Conservation (phyloP, 2,888 invertebrate genomes). For the Sphaerophoria taeniata region DNA sequence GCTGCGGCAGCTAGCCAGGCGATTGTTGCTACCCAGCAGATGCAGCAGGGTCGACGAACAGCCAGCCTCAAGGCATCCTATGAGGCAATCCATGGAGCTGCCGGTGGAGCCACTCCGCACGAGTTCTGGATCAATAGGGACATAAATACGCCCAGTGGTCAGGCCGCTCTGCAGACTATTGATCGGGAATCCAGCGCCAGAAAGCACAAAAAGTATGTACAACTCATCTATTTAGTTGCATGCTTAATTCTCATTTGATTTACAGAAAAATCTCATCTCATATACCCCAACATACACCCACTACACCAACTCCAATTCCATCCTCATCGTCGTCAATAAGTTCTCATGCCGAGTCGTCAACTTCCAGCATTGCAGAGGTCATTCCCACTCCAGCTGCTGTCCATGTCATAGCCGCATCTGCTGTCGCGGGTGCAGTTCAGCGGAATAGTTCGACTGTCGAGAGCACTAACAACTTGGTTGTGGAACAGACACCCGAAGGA, state of each 20-base stretch:
- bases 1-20: slow-evolving; percentile 98
- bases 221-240: neutral
- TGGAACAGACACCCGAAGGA: slow-evolving; percentile 84
- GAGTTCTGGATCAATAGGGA: slow-evolving; percentile 89
- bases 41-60: slow-evolving; percentile 96
- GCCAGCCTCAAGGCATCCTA: slow-evolving; percentile 97
- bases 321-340: slow-evolving; percentile 80
- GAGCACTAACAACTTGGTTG: slow-evolving; percentile 78
- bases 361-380: slow-evolving; percentile 67
- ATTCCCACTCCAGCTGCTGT: slow-evolving; percentile 56
- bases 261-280: slow-evolving; percentile 78
- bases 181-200: slow-evolving; percentile 85
- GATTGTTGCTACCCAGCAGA: slow-evolving; percentile 97
- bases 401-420: slow-evolving; percentile 76
- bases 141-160: slow-evolving; percentile 86
- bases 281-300: slow-evolving; percentile 68
- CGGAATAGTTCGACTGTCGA: slow-evolving; percentile 75
- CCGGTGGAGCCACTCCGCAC: slow-evolving; percentile 85
- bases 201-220: slow-evolving; percentile 85
- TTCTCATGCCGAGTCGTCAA: slow-evolving; percentile 76
- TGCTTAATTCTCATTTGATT: slow-evolving; percentile 25
- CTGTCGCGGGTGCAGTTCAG: slow-evolving; percentile 37
- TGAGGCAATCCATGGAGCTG: slow-evolving; percentile 92
- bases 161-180: slow-evolving; percentile 88
- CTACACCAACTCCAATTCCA: slow-evolving; percentile 79